Evolutionary conservation across 2,888 invertebrate genomes (phyloP), one percentile per base, ranked within the genome.

Genomic region (Cremastinae sp.): DNA sequence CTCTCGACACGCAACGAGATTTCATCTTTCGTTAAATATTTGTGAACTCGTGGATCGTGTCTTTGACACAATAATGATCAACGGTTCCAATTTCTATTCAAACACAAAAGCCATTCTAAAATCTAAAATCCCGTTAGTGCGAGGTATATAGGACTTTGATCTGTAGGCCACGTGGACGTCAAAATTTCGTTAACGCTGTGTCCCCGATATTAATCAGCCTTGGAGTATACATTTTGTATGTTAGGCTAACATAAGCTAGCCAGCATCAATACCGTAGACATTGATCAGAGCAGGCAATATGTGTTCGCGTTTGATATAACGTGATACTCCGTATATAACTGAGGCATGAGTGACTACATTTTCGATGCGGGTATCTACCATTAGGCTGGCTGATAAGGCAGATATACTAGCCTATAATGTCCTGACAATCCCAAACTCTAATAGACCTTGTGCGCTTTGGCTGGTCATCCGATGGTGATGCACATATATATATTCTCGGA

Each of bases 351-450:
- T 59, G 73, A 69, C 81, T 83, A 79, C 80, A 84, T 84, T 84
- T 84, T 84, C 82, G 80, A 84, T 82, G 83, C 80, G 82, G 82
- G 82, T 80, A 80, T 80, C 78, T 78, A 80, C 84, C 82, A 84
- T 84, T 85, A 84, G 85, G 84, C 84, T 81, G 77, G 76, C 80
- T 80, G 85, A 86, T 86, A 84, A 84, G 82, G 80, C 77, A 84
- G 84, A 85, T 84, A 82, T 84, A 85, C 81, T 84, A 78, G 79
- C 78, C 81, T 80, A 81, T 84, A 84, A 85, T 84, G 85, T 83
- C 77, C 83, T 75, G 78, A 80, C 81, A 83, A 84, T 83, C 77
- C 80, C 78, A 61, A 81, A 71, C 82, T 81, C 83, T 83, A 84
- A 84, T 86, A 84, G 83, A 82, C 80, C 79, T 78, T 75, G 62